These are phyloP conservation scores for Engraulis encrasicolus DNA, from an alignment of 2,113 vertebrate genomes.

Conservation along the genomic window DNA sequence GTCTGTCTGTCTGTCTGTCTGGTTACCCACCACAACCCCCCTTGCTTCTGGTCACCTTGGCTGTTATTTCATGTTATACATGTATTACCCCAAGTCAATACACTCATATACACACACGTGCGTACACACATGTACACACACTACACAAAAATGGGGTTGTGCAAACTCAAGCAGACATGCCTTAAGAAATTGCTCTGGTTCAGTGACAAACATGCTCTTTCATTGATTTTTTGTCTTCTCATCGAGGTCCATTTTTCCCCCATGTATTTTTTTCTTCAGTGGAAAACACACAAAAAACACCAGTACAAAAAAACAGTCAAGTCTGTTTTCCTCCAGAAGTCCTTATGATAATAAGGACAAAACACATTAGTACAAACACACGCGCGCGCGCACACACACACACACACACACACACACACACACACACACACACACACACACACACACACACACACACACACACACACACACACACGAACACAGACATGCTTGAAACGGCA, in stretches of 20 bases:
- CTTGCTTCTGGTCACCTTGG: background rate
- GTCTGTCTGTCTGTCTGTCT: background rate
- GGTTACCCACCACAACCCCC: background rate
- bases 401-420: background rate
- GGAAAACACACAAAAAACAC: background rate
- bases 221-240: background rate
- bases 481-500: conserved; percentile 28
- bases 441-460: background rate
- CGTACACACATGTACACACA: background rate
- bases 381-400: background rate
- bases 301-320: background rate
- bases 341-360: background rate
- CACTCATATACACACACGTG: background rate
- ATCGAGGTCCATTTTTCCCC: background rate
- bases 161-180: background rate
- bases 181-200: background rate
- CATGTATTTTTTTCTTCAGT: background rate
- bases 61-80: background rate
- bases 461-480: background rate
- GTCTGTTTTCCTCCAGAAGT: background rate
- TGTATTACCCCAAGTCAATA: background rate
- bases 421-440: background rate
- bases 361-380: background rate
- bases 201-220: background rate
- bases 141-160: background rate